phyloP scores from a whole-genome alignment of 2,797 vertebrate species.

The Aulostomus chinensis region DNA sequence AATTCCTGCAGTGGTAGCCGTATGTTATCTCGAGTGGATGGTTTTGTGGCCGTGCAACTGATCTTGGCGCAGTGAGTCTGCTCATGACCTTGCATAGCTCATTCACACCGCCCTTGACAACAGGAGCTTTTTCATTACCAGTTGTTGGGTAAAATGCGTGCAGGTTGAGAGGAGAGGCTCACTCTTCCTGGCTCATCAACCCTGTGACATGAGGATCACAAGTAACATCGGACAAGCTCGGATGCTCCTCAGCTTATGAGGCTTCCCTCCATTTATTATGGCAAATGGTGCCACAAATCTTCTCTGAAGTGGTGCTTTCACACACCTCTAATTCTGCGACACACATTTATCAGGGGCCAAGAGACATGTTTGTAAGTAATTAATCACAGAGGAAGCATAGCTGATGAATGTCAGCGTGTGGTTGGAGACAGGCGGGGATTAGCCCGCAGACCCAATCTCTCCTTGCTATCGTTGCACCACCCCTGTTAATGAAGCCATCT shows the following conservation, averaged over 20 bases:
- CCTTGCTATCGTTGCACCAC: slow-evolving; percentile 38
- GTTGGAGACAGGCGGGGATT: slow-evolving; percentile 62
- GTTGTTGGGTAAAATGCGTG: slow-evolving; percentile 53
- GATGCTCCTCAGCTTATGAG: slow-evolving; percentile 55
- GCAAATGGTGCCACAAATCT: slow-evolving; percentile 60
- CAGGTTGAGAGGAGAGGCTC: slow-evolving; percentile 28
- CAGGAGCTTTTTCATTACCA: slow-evolving; percentile 50
- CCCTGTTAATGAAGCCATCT: slow-evolving; percentile 71
- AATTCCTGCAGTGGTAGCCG: neutral
- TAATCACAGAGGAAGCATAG: slow-evolving; percentile 66
- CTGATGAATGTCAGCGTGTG: slow-evolving; percentile 68
- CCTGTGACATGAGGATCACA: slow-evolving; percentile 50
- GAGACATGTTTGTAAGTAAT: slow-evolving; percentile 69
- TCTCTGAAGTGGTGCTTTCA: slow-evolving; percentile 33
- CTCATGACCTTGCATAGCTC: slow-evolving; percentile 47
- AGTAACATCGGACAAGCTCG: slow-evolving; percentile 46
- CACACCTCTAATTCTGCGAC: slow-evolving; percentile 42
- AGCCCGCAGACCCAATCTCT: slow-evolving; percentile 58
- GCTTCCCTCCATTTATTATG: slow-evolving; percentile 45
- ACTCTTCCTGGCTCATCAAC: slow-evolving; percentile 59
- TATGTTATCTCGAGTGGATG: neutral
- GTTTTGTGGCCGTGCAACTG: neutral
- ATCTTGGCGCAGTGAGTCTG: slow-evolving; percentile 21
- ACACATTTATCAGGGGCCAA: slow-evolving; percentile 62
- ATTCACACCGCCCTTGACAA: slow-evolving; percentile 41